A percentile compares a stretch with the other conserved stretches of the same genome.
phyloP scores from a whole-genome alignment of 2,113 vertebrate genomes.

The Rhinolophus sinicus region DNA sequence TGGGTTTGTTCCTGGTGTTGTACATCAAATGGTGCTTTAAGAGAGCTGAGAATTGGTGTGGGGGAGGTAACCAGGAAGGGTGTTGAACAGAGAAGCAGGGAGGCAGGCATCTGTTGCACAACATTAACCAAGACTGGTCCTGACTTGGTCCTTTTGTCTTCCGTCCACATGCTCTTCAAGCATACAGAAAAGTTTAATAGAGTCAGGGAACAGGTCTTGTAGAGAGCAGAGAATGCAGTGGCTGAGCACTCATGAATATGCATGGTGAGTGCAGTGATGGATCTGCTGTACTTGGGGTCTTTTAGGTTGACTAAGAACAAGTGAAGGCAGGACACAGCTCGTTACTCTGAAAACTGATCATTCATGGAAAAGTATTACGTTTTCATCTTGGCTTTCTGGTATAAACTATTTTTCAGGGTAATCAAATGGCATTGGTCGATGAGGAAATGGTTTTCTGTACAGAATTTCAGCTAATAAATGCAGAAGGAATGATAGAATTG shows the following conservation, averaged over 20 bases:
- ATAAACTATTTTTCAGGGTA: conserved; percentile 17
- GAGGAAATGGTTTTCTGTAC: neutral
- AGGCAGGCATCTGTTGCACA: neutral
- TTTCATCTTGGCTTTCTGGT: neutral
- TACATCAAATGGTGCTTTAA: neutral
- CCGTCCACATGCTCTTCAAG: neutral
- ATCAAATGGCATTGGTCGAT: neutral
- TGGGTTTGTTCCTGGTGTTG: neutral
- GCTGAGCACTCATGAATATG: neutral
- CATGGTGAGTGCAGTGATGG: neutral
- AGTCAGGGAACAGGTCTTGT: neutral
- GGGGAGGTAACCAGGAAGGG: too few relatives aligned
- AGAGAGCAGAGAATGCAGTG: neutral
- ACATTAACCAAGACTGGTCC: neutral
- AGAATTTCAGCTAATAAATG: neutral
- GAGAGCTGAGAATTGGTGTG: neutral
- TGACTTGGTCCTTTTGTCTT: neutral
- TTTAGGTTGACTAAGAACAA: neutral
- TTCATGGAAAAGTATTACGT: neutral
- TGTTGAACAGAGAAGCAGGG: neutral
- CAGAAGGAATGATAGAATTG: neutral
- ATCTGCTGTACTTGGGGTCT: neutral
- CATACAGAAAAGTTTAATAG: neutral
- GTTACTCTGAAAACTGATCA: conserved; percentile 2
- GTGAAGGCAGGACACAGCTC: neutral